Evolutionary conservation across 23 tunicate species (phyloP).

Genomic region (Trididemnum miniatum): DNA sequence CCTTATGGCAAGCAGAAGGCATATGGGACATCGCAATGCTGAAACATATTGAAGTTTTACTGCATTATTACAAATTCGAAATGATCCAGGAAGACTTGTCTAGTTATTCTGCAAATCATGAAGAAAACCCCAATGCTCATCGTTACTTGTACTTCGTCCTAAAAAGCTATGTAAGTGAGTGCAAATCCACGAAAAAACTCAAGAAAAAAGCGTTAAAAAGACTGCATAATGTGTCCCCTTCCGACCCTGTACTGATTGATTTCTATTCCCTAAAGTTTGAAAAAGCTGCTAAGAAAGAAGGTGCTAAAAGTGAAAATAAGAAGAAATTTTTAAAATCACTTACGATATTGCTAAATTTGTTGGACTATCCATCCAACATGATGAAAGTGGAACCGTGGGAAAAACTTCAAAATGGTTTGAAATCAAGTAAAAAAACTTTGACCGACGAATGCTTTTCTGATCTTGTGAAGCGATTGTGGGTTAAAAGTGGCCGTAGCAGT

Average conservation of each 20-base stretch:
- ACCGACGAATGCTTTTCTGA: neutral
- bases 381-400: neutral
- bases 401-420: neutral
- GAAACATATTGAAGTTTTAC: slow-evolving; percentile 38
- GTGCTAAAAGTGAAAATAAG: neutral
- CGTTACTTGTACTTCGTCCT: slow-evolving; percentile 32
- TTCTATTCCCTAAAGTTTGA: neutral
- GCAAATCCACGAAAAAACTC: neutral
- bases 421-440: neutral
- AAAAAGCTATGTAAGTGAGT: neutral
- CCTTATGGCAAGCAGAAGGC: slow-evolving; percentile 12
- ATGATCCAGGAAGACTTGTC: slow-evolving; percentile 19
- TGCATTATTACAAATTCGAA: slow-evolving; percentile 17
- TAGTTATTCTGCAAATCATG: slow-evolving; percentile 25
- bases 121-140: slow-evolving; percentile 66
- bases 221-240: neutral
- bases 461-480: slow-evolving; percentile 1
- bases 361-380: slow-evolving; percentile 1
- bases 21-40: slow-evolving; percentile 53
- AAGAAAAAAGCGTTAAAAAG: neutral
- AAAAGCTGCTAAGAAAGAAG: neutral
- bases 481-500: neutral
- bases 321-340: neutral
- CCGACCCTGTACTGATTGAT: slow-evolving; percentile 4
- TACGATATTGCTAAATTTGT: neutral